Evolutionary conservation across 1,140 invertebrate genomes (phyloP).

Genomic region (Dryas iulia): DNA sequence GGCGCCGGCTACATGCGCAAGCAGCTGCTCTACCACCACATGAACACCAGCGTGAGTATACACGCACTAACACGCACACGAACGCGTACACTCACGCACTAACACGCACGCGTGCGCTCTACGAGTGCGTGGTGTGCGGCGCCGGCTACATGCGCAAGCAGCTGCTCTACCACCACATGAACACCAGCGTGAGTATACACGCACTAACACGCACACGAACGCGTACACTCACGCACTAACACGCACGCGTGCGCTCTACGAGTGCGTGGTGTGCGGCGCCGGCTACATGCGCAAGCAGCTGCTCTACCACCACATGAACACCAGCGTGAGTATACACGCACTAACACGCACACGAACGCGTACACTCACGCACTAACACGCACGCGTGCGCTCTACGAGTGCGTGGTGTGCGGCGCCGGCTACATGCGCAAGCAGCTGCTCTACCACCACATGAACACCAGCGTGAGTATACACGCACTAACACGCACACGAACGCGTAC

Average conservation of each 20-base stretch:
- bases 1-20: constrained; percentile 92
- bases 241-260: constrained; percentile 91
- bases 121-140: constrained; percentile 90
- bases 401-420: constrained; percentile 88
- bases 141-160: constrained; percentile 92
- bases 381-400: constrained; percentile 92
- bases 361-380: too few relatives aligned
- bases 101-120: constrained; percentile 91
- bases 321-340: constrained; percentile 55
- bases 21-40: constrained; percentile 89
- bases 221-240: too few relatives aligned
- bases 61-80: too few relatives aligned
- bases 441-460: constrained; percentile 87
- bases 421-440: constrained; percentile 92
- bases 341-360: too few relatives aligned
- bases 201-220: too few relatives aligned
- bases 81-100: too few relatives aligned
- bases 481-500: too few relatives aligned
- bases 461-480: constrained; percentile 45
- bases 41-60: constrained; percentile 81
- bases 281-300: constrained; percentile 92
- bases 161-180: constrained; percentile 89
- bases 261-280: constrained; percentile 89
- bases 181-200: constrained; percentile 71
- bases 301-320: constrained; percentile 89